Percentiles rank a stretch among this genome's conserved stretches.
Conservation (phyloP, 2,888 invertebrate species). For the Parthenolecanium corni region DNA sequence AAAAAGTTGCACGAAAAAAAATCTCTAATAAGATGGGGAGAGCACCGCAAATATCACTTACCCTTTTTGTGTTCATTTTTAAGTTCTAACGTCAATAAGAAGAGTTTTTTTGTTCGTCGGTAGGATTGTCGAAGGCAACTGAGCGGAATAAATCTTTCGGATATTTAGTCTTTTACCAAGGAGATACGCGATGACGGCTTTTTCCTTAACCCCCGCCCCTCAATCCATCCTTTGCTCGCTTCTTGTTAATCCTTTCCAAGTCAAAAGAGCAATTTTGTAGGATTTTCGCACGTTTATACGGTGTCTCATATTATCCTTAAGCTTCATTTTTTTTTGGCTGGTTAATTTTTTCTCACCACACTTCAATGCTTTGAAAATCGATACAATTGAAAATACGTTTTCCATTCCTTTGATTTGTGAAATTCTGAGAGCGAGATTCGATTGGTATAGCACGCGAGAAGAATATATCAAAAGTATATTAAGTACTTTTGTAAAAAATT, state of each 20-base stretch:
- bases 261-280: slow-evolving; percentile 25
- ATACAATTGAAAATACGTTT: too few species aligned
- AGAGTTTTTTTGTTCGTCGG: slow-evolving; percentile 13
- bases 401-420: too few species aligned
- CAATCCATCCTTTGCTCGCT: not conserved
- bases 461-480: too few species aligned
- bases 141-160: slow-evolving; percentile 24
- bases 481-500: too few species aligned
- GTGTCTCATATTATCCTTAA: not conserved
- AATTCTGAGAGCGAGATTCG: too few species aligned
- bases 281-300: slow-evolving; percentile 18
- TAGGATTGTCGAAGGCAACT: slow-evolving; percentile 24
- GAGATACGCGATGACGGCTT: slow-evolving; percentile 11
- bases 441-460: too few species aligned
- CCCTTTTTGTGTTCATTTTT: slow-evolving; percentile 15
- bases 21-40: not conserved
- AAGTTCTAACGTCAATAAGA: slow-evolving; percentile 22
- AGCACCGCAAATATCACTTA: slow-evolving; percentile 22
- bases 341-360: not conserved
- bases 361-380: too few species aligned
- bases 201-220: not conserved
- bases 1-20: not conserved
- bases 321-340: not conserved
- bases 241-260: slow-evolving; percentile 13
- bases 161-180: slow-evolving; percentile 22